phyloP scores from a whole-genome alignment of 2,113 vertebrate species.

The Cyprinodon brontotheroides region DNA sequence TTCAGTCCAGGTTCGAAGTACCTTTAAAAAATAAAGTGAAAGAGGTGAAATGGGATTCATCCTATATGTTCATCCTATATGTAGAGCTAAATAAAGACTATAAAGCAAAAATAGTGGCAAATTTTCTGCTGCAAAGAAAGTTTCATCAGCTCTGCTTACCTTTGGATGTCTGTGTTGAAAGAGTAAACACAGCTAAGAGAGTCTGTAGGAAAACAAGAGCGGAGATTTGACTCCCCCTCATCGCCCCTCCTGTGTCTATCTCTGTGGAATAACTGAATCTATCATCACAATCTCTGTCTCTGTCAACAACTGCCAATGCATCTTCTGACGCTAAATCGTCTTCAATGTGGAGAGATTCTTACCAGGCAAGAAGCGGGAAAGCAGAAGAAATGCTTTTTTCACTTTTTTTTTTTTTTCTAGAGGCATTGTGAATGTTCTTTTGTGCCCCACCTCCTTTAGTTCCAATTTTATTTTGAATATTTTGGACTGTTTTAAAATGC shows the following conservation, averaged over 20 bases:
- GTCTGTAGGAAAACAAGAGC: slow-evolving; percentile 67
- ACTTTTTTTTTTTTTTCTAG: slow-evolving; percentile 46
- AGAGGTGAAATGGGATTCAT: neutral
- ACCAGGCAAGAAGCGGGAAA: slow-evolving; percentile 66
- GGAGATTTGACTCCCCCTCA: slow-evolving; percentile 59
- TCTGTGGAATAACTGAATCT: slow-evolving; percentile 74
- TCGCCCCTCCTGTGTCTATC: slow-evolving; percentile 53
- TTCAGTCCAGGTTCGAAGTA: too few species aligned
- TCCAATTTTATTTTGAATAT: slow-evolving; percentile 75
- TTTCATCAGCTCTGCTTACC: slow-evolving; percentile 57
- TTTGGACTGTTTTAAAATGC: slow-evolving; percentile 73
- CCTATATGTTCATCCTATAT: slow-evolving; percentile 12
- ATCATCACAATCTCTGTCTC: slow-evolving; percentile 75
- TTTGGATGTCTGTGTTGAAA: slow-evolving; percentile 66
- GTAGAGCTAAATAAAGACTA: slow-evolving; percentile 5
- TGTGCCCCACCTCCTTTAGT: slow-evolving; percentile 71
- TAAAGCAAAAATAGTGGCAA: slow-evolving; percentile 26
- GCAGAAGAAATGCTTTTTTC: slow-evolving; percentile 51
- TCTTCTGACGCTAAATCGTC: slow-evolving; percentile 76
- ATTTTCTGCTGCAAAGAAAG: slow-evolving; percentile 53
- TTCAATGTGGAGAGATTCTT: slow-evolving; percentile 68
- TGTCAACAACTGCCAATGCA: slow-evolving; percentile 81
- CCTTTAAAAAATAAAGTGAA: neutral
- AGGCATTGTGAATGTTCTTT: slow-evolving; percentile 78
- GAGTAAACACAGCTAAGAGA: slow-evolving; percentile 76